Evolutionary conservation across 2,113 vertebrate species (phyloP).

Genomic region (human): GRCh38 chr18:33580001-33580500

Average conservation of each 20-base stretch:
- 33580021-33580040: conserved; percentile 53
- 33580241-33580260: conserved; percentile 48
- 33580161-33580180: conserved; percentile 54
- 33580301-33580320: conserved; percentile 60
- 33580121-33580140: conserved; percentile 52
- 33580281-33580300: conserved; percentile 65
- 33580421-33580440: conserved; percentile 82
- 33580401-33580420: conserved; percentile 79
- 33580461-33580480: conserved; percentile 83
- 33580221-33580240: conserved; percentile 57
- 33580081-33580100: conserved; percentile 32
- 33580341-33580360: conserved; percentile 75
- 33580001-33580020: conserved; percentile 66
- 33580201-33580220: conserved; percentile 69
- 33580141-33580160: conserved; percentile 44
- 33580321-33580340: conserved; percentile 64
- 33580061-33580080: conserved; percentile 46
- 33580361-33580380: conserved; percentile 64
- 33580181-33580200: conserved; percentile 64
- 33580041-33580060: conserved; percentile 71
- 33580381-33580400: conserved; percentile 75
- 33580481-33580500: conserved; percentile 81
- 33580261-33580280: conserved; percentile 62
- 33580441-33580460: conserved; percentile 82
- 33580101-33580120: conserved; percentile 64